Conservation (phyloP, 2,797 vertebrate genomes). For the Semotilus atromaculatus region DNA sequence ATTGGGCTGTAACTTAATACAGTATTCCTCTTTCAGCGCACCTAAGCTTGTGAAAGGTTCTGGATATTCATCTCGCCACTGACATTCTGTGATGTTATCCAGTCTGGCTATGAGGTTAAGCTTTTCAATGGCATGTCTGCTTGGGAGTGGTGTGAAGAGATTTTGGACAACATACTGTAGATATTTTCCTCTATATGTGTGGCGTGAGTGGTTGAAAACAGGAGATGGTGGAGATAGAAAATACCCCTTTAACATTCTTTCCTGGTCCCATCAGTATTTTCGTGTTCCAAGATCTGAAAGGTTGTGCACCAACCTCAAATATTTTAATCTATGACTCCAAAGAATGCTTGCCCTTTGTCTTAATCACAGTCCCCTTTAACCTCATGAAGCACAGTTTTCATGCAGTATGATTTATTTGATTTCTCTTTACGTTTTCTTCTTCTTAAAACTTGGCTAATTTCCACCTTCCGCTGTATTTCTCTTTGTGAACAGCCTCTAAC, state of each 20-base stretch:
- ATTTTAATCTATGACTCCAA: background rate
- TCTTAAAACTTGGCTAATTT: background rate
- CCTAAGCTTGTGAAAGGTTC: background rate
- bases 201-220: too few species aligned
- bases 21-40: background rate
- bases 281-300: background rate
- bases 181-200: background rate
- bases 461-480: background rate
- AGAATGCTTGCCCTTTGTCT: background rate
- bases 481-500: too few species aligned
- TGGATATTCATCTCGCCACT: background rate
- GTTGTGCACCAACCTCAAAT: background rate
- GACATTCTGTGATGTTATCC: background rate
- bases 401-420: background rate
- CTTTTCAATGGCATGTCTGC: background rate
- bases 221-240: background rate
- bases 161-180: background rate
- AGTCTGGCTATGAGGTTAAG: background rate
- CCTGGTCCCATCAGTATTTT: background rate
- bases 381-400: background rate
- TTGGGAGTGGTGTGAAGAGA: background rate
- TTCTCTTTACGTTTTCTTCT: background rate
- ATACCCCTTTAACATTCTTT: background rate
- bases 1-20: background rate
- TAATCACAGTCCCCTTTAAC: background rate